Conservation (phyloP, 2,888 invertebrate genomes). For the Tetheella fluctuosa region DNA sequence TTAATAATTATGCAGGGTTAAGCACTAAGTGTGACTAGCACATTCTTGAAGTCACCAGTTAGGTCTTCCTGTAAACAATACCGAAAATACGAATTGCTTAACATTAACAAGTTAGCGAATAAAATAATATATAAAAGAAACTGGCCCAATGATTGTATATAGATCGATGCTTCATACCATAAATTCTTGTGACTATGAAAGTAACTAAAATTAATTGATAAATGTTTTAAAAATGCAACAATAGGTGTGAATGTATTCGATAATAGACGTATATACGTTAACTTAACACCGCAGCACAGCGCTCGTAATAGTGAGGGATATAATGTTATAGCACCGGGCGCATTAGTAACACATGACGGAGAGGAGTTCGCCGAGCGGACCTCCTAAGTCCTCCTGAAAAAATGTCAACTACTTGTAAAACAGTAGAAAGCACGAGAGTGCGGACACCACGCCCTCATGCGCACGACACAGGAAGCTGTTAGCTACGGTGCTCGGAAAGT, state of each 20-base stretch:
- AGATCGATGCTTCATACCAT: constrained; percentile 36
- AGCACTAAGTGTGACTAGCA: constrained; percentile 85
- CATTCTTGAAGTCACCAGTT: constrained; percentile 87
- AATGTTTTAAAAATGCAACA: constrained; percentile 67
- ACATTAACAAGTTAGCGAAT: constrained; percentile 57
- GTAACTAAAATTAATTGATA: constrained; percentile 48
- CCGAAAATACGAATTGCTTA: constrained; percentile 60
- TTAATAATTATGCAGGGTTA: constrained; percentile 72
- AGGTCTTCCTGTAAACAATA: constrained; percentile 86
- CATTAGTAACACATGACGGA: constrained; percentile 85
- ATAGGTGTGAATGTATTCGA: constrained; percentile 41
- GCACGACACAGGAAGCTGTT: constrained; percentile 62
- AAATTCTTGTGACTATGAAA: constrained; percentile 27
- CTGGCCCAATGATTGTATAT: constrained; percentile 77
- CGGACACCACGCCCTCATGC: constrained; percentile 65
- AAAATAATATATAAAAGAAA: constrained; percentile 52
- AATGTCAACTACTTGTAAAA: constrained; percentile 75
- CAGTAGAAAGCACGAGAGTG: constrained; percentile 41
- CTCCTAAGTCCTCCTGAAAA: constrained; percentile 88
- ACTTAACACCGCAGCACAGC: constrained; percentile 57
- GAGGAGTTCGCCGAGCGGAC: constrained; percentile 86
- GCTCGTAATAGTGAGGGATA: constrained; percentile 66
- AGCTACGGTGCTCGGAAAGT: constrained; percentile 74
- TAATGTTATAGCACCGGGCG: constrained; percentile 49
- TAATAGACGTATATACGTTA: constrained; percentile 42